A percentile compares a stretch with the other conserved stretches of the same genome.
Conservation (phyloP, 2,113 vertebrate genomes). For the Sprattus sprattus region DNA sequence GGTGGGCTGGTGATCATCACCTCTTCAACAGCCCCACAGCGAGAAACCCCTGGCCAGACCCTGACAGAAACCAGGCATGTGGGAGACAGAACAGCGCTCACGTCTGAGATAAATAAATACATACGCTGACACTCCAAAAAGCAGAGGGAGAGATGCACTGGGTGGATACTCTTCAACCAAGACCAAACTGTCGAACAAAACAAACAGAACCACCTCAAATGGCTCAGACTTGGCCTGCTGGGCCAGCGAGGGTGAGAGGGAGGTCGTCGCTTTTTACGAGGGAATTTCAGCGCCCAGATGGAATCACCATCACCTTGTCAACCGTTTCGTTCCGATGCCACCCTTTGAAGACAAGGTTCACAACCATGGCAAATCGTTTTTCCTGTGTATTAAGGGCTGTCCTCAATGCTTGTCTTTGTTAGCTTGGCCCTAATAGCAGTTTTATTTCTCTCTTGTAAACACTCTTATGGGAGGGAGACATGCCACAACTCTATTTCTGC, state of each 20-base stretch:
- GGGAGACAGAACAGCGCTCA: neutral
- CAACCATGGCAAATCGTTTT: conserved; percentile 28
- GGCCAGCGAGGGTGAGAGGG: conserved; percentile 17
- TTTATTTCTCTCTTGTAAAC: conserved; percentile 59
- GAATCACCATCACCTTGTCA: conserved; percentile 39
- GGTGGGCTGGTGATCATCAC: neutral
- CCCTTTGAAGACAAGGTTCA: conserved; percentile 51
- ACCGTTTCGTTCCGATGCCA: conserved; percentile 25
- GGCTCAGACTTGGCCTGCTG: neutral
- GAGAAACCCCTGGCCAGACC: neutral
- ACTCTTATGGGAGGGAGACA: conserved; percentile 49
- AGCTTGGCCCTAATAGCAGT: conserved; percentile 30
- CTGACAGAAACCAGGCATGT: neutral
- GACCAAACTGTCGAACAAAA: neutral
- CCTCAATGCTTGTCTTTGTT: conserved; percentile 46
- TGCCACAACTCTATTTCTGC: conserved; percentile 44
- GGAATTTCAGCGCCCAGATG: conserved; percentile 36
- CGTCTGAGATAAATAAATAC: neutral
- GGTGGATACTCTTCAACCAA: neutral
- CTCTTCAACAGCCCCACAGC: neutral
- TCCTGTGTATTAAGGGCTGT: conserved; percentile 48
- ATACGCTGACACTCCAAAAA: neutral
- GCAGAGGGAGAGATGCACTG: neutral
- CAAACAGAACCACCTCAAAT: neutral
- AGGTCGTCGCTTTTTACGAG: conserved; percentile 45